Evolutionary conservation across 2,888 invertebrate genomes (phyloP).

Genomic region (Anoplius nigerrimus): DNA sequence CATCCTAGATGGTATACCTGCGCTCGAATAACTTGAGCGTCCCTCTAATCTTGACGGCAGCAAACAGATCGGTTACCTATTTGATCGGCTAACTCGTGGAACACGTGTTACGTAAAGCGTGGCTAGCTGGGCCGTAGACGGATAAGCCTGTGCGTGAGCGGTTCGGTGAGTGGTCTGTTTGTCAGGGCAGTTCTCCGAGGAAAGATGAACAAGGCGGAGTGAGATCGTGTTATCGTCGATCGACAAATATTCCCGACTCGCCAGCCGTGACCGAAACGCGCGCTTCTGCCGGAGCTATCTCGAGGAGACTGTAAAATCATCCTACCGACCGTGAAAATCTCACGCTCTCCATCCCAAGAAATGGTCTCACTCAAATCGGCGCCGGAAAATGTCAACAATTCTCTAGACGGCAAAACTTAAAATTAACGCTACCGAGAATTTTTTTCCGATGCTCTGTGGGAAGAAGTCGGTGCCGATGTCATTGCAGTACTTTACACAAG

Average conservation of each 20-base stretch:
- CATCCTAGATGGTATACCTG: too few species aligned
- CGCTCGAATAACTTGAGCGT: too few species aligned
- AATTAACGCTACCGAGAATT: too few species aligned
- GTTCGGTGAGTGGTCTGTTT: conserved; percentile 42
- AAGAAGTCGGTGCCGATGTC: too few species aligned
- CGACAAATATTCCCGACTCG: conserved; percentile 20
- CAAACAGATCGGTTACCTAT: conserved; percentile 63
- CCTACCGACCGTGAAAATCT: not conserved
- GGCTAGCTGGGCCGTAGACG: conserved; percentile 23
- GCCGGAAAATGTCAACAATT: too few species aligned
- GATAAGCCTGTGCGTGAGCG: conserved; percentile 34
- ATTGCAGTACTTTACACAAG: too few species aligned
- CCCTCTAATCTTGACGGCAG: conserved; percentile 51
- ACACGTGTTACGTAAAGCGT: conserved; percentile 60
- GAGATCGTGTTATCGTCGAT: conserved; percentile 38
- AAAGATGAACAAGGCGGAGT: conserved; percentile 23
- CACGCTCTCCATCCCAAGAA: too few species aligned
- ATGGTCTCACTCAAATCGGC: too few species aligned
- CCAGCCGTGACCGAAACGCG: conserved; percentile 2
- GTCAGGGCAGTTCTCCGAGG: conserved; percentile 33
- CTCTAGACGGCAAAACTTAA: too few species aligned
- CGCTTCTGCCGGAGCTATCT: not conserved
- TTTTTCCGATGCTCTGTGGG: too few species aligned
- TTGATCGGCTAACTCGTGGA: conserved; percentile 39
- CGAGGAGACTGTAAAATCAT: not conserved